A percentile compares a stretch with the other conserved stretches of the same genome.
Evolutionary conservation across 1,140 invertebrate genomes (phyloP).

Genomic region (Thaumetopoea pityocampa): DNA sequence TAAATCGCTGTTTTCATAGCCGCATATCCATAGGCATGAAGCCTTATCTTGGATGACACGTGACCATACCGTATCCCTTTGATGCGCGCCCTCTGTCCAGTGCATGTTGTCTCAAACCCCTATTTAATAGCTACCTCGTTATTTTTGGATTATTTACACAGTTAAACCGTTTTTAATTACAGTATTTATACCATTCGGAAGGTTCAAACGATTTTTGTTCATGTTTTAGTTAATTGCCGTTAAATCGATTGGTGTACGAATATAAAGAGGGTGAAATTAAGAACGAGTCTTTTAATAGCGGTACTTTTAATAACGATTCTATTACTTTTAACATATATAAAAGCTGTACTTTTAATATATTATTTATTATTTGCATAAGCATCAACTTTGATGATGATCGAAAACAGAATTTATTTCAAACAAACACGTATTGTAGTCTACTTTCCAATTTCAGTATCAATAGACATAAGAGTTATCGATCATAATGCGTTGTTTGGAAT

Average conservation of each 20-base stretch:
- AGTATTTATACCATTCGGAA: slow-evolving; percentile 25
- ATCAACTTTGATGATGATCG: too few relatives aligned
- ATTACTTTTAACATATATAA: too few relatives aligned
- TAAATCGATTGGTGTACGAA: slow-evolving; percentile 39
- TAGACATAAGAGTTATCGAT: too few relatives aligned
- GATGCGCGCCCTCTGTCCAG: slow-evolving; percentile 37
- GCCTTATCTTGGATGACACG: slow-evolving; percentile 35
- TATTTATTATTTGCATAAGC: too few relatives aligned
- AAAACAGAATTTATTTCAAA: too few relatives aligned
- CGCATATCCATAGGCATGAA: slow-evolving; percentile 6
- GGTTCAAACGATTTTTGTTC: slow-evolving; percentile 52
- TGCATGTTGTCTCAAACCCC: slow-evolving; percentile 63
- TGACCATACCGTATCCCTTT: slow-evolving; percentile 38
- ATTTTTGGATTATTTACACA: slow-evolving; percentile 73
- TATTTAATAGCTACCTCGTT: slow-evolving; percentile 71
- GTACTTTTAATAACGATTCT: too few relatives aligned
- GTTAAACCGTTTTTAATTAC: slow-evolving; percentile 40
- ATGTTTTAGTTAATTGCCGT: slow-evolving; percentile 51
- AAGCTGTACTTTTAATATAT: too few relatives aligned
- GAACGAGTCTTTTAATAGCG: too few relatives aligned
- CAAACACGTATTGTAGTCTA: too few relatives aligned
- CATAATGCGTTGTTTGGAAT: too few relatives aligned
- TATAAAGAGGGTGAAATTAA: too few relatives aligned
- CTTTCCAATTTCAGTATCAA: too few relatives aligned
- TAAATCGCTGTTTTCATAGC: background rate